Evolutionary conservation across 2,888 invertebrate genomes (phyloP).

Genomic region (Drosophila melanosoma): DNA sequence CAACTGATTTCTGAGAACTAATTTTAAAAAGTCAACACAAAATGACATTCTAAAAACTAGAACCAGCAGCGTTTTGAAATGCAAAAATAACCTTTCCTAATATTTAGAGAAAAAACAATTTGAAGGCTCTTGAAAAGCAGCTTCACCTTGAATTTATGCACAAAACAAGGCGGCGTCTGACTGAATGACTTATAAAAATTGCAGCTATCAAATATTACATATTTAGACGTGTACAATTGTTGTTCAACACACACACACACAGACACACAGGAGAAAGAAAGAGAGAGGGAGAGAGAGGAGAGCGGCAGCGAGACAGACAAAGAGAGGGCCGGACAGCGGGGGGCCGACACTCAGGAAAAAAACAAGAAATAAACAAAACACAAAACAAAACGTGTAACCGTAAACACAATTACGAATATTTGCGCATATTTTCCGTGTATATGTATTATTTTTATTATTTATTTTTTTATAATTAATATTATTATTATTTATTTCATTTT

Average conservation of each 20-base stretch:
- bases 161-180: constrained; percentile 27
- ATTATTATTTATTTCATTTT: constrained; percentile 21
- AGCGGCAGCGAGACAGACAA: neutral
- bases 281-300: constrained; percentile 1
- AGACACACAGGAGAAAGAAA: constrained; percentile 15
- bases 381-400: constrained; percentile 22
- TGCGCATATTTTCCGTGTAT: constrained; percentile 45
- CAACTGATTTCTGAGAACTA: neutral
- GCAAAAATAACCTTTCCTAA: neutral
- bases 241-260: constrained; percentile 42
- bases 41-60: constrained; percentile 2
- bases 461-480: constrained; percentile 11
- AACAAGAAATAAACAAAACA: constrained; percentile 5
- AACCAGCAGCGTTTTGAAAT: constrained; percentile 6
- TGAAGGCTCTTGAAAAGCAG: constrained; percentile 19
- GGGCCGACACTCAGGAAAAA: constrained; percentile 28
- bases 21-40: neutral
- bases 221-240: constrained; percentile 32
- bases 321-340: constrained; percentile 5
- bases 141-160: constrained; percentile 57
- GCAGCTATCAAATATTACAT: constrained; percentile 45
- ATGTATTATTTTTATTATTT: constrained; percentile 1
- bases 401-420: constrained; percentile 60
- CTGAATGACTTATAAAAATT: constrained; percentile 48
- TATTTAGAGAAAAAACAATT: neutral